phyloP scores from a whole-genome alignment of 2,888 invertebrate genomes.

The Taenaris catops region DNA sequence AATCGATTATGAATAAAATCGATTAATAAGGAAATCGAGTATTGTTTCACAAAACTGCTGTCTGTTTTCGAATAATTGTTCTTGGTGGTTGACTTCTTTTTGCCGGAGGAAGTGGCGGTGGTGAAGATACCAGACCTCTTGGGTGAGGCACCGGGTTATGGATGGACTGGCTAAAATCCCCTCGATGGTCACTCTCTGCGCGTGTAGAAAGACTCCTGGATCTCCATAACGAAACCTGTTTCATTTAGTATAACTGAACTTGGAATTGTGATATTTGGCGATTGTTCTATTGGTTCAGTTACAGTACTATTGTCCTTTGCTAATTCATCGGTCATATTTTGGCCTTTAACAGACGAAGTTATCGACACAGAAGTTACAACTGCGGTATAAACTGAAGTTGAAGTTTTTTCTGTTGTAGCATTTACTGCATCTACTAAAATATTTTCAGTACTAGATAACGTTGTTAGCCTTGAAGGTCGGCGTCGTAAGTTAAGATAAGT shows the following conservation, averaged over 20 bases:
- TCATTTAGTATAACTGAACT: slow-evolving; percentile 38
- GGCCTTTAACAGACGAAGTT: slow-evolving; percentile 71
- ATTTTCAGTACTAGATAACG: slow-evolving; percentile 48
- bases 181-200: too few relatives aligned
- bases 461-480: slow-evolving; percentile 51
- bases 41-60: too few relatives aligned
- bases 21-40: too few relatives aligned
- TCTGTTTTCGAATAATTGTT: too few relatives aligned
- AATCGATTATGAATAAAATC: too few relatives aligned
- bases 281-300: slow-evolving; percentile 27
- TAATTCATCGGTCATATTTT: slow-evolving; percentile 57
- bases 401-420: slow-evolving; percentile 59
- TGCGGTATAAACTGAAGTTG: slow-evolving; percentile 73
- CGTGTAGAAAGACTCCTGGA: too few relatives aligned
- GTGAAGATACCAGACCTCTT: too few relatives aligned
- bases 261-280: slow-evolving; percentile 35
- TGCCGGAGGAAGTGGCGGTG: too few relatives aligned
- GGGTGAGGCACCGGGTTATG: too few relatives aligned
- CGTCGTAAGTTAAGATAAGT: slow-evolving; percentile 57
- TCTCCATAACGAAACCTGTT: too few relatives aligned
- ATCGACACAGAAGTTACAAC: slow-evolving; percentile 76
- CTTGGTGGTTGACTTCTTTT: too few relatives aligned
- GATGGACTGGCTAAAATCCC: too few relatives aligned
- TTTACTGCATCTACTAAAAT: slow-evolving; percentile 33
- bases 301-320: slow-evolving; percentile 43